Evolutionary conservation across 2,113 vertebrate genomes (phyloP).

Genomic region (Ursus arctos): DNA sequence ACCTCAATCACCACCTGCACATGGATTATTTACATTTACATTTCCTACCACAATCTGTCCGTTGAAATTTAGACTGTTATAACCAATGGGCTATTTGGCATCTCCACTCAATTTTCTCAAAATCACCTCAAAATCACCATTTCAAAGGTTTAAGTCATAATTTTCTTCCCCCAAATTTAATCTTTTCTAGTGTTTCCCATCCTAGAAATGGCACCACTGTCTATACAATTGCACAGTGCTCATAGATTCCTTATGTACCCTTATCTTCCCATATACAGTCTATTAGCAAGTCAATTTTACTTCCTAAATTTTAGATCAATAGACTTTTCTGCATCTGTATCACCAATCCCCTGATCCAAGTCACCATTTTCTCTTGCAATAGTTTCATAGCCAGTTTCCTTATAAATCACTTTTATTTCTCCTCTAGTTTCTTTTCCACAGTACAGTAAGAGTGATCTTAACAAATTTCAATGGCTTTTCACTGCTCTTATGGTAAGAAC

Average conservation of each 20-base stretch:
- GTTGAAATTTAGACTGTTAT: background rate
- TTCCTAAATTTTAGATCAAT: background rate
- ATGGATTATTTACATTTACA: background rate
- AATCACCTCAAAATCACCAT: background rate
- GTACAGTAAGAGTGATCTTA: background rate
- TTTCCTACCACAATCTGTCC: background rate
- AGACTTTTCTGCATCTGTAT: background rate
- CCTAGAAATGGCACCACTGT: background rate
- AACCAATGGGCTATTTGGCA: background rate
- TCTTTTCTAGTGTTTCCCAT: background rate
- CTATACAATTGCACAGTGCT: background rate
- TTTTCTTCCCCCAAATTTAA: background rate
- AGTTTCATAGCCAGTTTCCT: background rate
- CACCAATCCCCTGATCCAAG: background rate
- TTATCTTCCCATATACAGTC: background rate
- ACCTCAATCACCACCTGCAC: background rate
- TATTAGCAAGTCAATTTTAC: background rate
- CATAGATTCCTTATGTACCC: background rate
- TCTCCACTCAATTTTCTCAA: background rate
- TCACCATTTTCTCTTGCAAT: background rate
- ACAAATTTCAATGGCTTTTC: background rate
- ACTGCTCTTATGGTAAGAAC: background rate
- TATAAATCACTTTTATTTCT: background rate
- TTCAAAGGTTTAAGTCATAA: background rate
- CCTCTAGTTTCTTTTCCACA: background rate